Percentiles rank a stretch among this genome's conserved stretches.
Conservation (phyloP, 2,113 vertebrate species). For the Macaca fascicularis region DNA sequence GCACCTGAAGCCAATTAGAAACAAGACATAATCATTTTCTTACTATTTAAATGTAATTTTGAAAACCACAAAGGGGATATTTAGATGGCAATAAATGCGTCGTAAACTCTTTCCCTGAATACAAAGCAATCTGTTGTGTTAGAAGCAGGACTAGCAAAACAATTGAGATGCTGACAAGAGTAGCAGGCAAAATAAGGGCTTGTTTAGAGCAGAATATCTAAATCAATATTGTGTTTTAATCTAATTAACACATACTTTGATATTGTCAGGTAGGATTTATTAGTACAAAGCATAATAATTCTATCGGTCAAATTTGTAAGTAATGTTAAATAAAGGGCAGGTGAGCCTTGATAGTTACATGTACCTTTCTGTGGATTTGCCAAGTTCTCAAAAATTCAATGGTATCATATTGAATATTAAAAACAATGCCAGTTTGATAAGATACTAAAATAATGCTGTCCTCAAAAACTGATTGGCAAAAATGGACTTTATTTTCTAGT, state of each 20-base stretch:
- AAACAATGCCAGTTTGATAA: not conserved
- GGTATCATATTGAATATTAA: not conserved
- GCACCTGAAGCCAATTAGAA: slow-evolving; percentile 74
- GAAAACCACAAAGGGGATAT: slow-evolving; percentile 23
- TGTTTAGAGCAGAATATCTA: slow-evolving; percentile 17
- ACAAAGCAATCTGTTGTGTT: slow-evolving; percentile 4
- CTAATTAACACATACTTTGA: slow-evolving; percentile 48
- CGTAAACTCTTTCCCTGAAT: not conserved
- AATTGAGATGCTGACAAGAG: slow-evolving; percentile 37
- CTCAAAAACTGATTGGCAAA: slow-evolving; percentile 1
- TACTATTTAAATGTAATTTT: slow-evolving; percentile 55
- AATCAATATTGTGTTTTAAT: not conserved
- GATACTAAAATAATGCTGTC: not conserved
- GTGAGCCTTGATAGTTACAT: not conserved
- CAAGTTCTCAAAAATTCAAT: not conserved
- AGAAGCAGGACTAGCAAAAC: slow-evolving; percentile 55
- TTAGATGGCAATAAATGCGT: slow-evolving; percentile 10
- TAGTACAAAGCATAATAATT: slow-evolving; percentile 22
- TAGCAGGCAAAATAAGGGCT: slow-evolving; percentile 28
- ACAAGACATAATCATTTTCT: slow-evolving; percentile 54
- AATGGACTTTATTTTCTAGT: not conserved
- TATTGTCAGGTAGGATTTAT: not conserved
- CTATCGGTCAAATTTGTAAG: slow-evolving; percentile 22
- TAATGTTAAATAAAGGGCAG: slow-evolving; percentile 14
- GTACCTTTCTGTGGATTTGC: slow-evolving; percentile 6